A percentile compares a stretch with the other conserved stretches of the same genome.
Evolutionary conservation across 2,113 vertebrate species (phyloP).

Genomic region (Neoarius graeffei): DNA sequence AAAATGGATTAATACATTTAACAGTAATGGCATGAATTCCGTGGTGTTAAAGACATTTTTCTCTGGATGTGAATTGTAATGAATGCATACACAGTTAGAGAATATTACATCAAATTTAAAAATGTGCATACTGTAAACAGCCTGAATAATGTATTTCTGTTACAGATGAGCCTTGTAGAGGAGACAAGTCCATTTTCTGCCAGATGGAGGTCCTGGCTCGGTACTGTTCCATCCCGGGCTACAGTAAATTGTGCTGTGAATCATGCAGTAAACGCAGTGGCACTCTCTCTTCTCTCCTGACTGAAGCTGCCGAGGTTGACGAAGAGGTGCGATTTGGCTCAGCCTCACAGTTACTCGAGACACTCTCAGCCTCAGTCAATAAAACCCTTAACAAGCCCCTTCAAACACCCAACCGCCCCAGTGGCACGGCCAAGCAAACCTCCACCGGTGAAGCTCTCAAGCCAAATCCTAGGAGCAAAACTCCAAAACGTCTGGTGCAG

Average conservation of each 20-base stretch:
- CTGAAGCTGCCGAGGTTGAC: slow-evolving; percentile 69
- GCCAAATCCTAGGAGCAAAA: slow-evolving; percentile 51
- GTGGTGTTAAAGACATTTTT: neutral
- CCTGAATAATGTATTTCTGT: slow-evolving; percentile 39
- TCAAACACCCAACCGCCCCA: slow-evolving; percentile 31
- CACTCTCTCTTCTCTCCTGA: slow-evolving; percentile 68
- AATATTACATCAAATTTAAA: neutral
- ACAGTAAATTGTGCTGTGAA: slow-evolving; percentile 91
- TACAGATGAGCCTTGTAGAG: slow-evolving; percentile 88
- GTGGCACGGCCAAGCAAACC: slow-evolving; percentile 37
- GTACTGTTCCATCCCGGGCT: slow-evolving; percentile 96
- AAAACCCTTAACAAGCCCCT: slow-evolving; percentile 49
- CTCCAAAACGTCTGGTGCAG: slow-evolving; percentile 46
- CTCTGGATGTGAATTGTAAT: neutral
- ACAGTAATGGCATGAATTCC: neutral
- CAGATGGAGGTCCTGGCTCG: slow-evolving; percentile 95
- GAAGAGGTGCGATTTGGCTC: slow-evolving; percentile 69
- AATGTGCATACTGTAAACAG: neutral
- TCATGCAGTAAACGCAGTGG: slow-evolving; percentile 81
- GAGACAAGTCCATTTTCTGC: slow-evolving; percentile 98
- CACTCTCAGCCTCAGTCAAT: slow-evolving; percentile 59
- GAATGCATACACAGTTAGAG: neutral
- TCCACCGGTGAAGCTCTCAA: slow-evolving; percentile 43
- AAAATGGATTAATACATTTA: neutral
- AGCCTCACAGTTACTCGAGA: slow-evolving; percentile 63